Conservation (phyloP, 2,113 vertebrate genomes). For the Labeo rohita region DNA sequence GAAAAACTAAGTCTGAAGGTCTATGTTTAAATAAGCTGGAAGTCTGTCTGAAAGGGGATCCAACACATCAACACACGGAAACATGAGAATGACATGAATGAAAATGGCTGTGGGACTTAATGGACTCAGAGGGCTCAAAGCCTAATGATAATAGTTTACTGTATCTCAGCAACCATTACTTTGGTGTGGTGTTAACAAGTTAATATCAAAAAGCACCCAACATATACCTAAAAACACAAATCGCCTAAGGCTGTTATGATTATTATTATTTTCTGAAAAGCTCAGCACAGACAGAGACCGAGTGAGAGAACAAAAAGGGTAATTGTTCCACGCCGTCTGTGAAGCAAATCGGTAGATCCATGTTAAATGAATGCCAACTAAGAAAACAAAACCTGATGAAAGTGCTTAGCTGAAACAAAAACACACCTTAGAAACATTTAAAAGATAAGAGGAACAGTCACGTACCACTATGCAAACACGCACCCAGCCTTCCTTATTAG, state of each 20-base stretch:
- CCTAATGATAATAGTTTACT: conserved; percentile 23
- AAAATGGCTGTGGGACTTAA: not conserved
- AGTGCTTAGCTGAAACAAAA: conserved; percentile 30
- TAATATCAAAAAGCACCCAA: not conserved
- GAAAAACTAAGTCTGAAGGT: not conserved
- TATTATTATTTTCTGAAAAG: not conserved
- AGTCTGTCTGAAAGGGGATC: conserved; percentile 13
- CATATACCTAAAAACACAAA: not conserved
- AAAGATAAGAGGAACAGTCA: conserved; percentile 32
- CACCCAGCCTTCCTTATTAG: not conserved
- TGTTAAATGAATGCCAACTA: conserved; percentile 38
- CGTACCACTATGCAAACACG: not conserved
- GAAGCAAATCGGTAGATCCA: conserved; percentile 14
- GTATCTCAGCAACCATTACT: conserved; percentile 34
- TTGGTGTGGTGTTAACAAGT: conserved; percentile 26
- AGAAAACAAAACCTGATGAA: conserved; percentile 41
- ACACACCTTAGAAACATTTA: conserved; percentile 34
- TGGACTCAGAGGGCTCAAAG: not conserved
- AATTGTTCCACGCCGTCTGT: conserved; percentile 13
- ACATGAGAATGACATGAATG: conserved; percentile 14
- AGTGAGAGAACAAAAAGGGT: conserved; percentile 9
- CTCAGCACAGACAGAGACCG: not conserved
- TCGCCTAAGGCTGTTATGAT: not conserved
- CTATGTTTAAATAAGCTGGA: conserved; percentile 29
- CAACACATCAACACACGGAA: conserved; percentile 16